These are phyloP conservation scores for Sebastes dallii DNA, from an alignment of 2,797 vertebrate genomes.

Conservation along the genomic window DNA sequence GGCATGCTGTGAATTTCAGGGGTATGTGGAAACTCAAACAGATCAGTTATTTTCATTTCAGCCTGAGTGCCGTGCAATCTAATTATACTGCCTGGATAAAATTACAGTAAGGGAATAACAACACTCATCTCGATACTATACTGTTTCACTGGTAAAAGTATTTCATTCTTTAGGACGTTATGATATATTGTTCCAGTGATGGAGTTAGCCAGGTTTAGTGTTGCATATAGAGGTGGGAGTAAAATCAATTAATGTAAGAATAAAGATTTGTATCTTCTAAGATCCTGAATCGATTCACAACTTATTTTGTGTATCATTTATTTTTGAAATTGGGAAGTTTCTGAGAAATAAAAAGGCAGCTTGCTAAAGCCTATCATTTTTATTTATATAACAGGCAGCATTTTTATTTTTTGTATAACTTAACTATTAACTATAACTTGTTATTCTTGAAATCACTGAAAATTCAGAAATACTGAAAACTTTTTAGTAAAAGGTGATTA, in stretches of 20 bases:
- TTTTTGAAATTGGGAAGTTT: too few relatives aligned
- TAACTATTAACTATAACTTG: too few relatives aligned
- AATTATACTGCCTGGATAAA: constrained; percentile 30
- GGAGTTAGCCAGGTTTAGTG: neutral
- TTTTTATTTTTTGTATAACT: too few relatives aligned
- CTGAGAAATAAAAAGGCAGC: too few relatives aligned
- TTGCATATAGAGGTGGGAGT: neutral
- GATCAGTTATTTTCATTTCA: constrained; percentile 23
- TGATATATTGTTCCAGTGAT: constrained; percentile 9
- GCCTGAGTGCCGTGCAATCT: constrained; percentile 23
- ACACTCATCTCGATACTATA: neutral
- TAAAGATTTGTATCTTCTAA: neutral
- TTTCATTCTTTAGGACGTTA: neutral
- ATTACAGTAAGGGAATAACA: constrained; percentile 14
- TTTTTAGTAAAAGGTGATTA: too few relatives aligned
- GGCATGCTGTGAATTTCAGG: constrained; percentile 3
- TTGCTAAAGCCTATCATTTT: too few relatives aligned
- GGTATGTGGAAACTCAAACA: constrained; percentile 14
- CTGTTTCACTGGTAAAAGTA: neutral
- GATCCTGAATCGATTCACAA: too few relatives aligned
- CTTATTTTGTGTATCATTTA: too few relatives aligned
- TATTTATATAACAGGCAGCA: too few relatives aligned
- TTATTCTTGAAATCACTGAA: too few relatives aligned
- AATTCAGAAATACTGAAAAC: too few relatives aligned
- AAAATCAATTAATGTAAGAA: neutral